Evolutionary conservation across 1,140 invertebrate species (phyloP), one percentile per base, ranked within the genome.

Genomic region (Calliphora vicina): DNA sequence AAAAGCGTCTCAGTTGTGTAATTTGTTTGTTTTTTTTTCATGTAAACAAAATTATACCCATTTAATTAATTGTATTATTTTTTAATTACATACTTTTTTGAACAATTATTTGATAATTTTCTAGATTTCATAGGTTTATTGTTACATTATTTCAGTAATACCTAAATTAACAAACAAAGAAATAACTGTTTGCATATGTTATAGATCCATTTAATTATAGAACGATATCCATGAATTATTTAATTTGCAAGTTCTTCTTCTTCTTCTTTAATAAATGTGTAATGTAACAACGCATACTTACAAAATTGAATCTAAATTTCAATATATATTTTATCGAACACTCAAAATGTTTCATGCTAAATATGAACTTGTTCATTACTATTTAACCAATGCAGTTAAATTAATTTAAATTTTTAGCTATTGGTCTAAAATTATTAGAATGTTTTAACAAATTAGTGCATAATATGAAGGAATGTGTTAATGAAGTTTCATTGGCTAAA

Each of bases 401-500:
- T 67, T 67, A 67, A 20, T 17, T 17, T 67, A n/a, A 17, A 50
- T 13, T 23, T 20, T 67, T 67, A 67, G 10, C n/a, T 57, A 9
- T 67, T 5, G 6, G 15, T 43, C 12, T 43, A 73, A 73, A 15
- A 74, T 29, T 35, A 50, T 12, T 15, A 35, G 35, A 35, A 35
- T 8, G 6, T 35, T 8, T 35, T 35, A 35, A 35, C 27, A 27
- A 80, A 83, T 42, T 80, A 20, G 6, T 3, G 2, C 3, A 67
- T 29, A 12, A 35, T 27, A 29, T 25, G n/a, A 80, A 71, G 26
- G 42, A 80, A 83, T 27, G 20, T 78, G 45, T 35, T 76, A 78
- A 81, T 81, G 80, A 81, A 71, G 80, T 78, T 78, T 78, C 74
- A 78, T 78, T 78, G 35, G 74, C 74, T 78, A n/a, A 13, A 35